Percentiles rank a stretch among this genome's conserved stretches.
phyloP scores from a whole-genome alignment of 2,113 vertebrate species.

The Leucoraja erinaceus region DNA sequence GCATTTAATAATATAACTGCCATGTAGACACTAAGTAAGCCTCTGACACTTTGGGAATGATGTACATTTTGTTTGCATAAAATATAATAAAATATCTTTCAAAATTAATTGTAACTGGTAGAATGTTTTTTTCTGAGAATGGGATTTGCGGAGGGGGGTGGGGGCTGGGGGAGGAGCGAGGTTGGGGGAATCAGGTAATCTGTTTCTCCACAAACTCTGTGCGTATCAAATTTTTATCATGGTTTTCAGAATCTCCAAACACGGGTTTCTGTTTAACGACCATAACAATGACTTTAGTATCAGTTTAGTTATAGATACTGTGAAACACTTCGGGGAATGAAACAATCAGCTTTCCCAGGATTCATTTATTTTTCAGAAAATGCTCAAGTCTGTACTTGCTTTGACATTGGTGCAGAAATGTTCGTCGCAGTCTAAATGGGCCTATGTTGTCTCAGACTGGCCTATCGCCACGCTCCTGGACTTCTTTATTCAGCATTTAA shows the following conservation, averaged over 20 bases:
- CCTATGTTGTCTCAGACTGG: not conserved
- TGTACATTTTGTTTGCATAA: not conserved
- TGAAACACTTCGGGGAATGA: not conserved
- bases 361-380: not conserved
- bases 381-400: not conserved
- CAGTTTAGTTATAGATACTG: conserved; percentile 7
- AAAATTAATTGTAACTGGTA: not conserved
- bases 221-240: not conserved
- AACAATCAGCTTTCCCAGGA: not conserved
- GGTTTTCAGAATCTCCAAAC: not conserved
- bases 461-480: not conserved
- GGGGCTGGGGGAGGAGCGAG: too few species aligned
- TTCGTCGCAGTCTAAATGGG: not conserved
- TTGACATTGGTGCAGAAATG: not conserved
- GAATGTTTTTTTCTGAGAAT: not conserved
- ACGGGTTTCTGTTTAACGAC: not conserved
- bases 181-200: not conserved
- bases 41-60: not conserved
- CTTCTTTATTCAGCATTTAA: not conserved
- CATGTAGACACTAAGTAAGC: not conserved
- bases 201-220: not conserved
- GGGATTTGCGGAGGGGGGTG: not conserved
- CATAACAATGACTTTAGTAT: not conserved
- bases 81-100: not conserved
- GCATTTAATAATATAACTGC: conserved; percentile 4